Evolutionary conservation across 2,888 invertebrate genomes (phyloP).

Genomic region (Drosophila picticornis): DNA sequence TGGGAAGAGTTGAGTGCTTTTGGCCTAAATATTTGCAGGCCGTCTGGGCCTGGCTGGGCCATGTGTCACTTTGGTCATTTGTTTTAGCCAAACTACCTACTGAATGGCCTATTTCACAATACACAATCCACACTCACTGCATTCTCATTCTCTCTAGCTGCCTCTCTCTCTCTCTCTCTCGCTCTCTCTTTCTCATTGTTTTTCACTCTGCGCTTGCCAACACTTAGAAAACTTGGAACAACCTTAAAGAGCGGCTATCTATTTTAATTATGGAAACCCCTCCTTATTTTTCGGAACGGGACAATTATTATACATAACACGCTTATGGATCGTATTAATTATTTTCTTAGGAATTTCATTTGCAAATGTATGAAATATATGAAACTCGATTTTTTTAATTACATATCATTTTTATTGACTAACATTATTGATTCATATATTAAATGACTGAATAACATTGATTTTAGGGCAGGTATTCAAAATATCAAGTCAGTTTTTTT

Average conservation of each 20-base stretch:
- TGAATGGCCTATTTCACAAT: conserved; percentile 41
- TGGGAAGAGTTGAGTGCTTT: conserved; percentile 18
- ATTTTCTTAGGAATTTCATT: not conserved
- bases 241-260: not conserved
- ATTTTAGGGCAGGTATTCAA: not conserved
- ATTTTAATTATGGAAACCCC: not conserved
- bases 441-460: not conserved
- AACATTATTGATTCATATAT: not conserved
- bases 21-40: conserved; percentile 62
- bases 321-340: not conserved
- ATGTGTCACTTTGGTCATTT: conserved; percentile 76
- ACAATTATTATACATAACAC: not conserved
- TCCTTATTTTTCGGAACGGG: not conserved
- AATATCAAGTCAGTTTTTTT: not conserved
- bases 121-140: conserved; percentile 5
- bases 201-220: not conserved
- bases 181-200: not conserved
- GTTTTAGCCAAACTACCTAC: conserved; percentile 67
- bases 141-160: not conserved
- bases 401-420: not conserved
- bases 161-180: not conserved
- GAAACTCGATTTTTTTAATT: not conserved
- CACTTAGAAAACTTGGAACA: not conserved
- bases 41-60: conserved; percentile 41
- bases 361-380: not conserved